Conservation (phyloP, 2,113 vertebrate genomes). For the Prietella phreatophila region DNA sequence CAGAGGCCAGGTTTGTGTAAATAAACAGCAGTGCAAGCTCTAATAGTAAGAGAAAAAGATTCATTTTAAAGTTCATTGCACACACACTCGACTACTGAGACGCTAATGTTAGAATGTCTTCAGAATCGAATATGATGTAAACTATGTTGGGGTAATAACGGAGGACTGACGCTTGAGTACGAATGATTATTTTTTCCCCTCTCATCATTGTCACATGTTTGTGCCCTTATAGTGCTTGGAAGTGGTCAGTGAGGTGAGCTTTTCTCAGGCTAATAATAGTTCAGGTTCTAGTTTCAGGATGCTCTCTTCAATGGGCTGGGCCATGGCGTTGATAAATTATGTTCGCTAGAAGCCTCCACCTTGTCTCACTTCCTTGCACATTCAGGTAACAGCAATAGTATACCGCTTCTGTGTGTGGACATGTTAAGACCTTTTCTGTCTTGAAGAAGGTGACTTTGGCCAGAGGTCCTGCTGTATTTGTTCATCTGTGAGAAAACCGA, state of each 20-base stretch:
- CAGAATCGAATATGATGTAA: too few relatives aligned
- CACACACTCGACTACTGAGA: background rate
- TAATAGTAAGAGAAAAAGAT: background rate
- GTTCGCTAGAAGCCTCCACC: background rate
- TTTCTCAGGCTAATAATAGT: conserved; percentile 52
- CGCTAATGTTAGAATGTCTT: background rate
- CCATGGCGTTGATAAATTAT: conserved; percentile 35
- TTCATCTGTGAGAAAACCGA: conserved; percentile 52
- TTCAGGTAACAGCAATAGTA: background rate
- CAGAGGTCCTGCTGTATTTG: conserved; percentile 28
- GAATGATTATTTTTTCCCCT: background rate
- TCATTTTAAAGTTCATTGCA: background rate
- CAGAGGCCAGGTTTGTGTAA: background rate
- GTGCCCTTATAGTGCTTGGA: conserved; percentile 17
- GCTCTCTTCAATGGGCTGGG: conserved; percentile 2
- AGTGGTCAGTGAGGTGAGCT: conserved; percentile 46
- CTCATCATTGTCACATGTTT: background rate
- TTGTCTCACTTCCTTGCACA: background rate
- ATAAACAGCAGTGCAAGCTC: background rate
- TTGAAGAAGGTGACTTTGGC: conserved; percentile 52
- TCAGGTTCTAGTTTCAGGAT: conserved; percentile 49
- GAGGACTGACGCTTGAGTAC: background rate
- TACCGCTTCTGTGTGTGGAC: background rate
- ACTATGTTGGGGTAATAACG: background rate
- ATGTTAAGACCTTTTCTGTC: background rate